Base-by-base conservation (phyloP, 2,888 invertebrate genomes). In the Melanargia galathea region DNA sequence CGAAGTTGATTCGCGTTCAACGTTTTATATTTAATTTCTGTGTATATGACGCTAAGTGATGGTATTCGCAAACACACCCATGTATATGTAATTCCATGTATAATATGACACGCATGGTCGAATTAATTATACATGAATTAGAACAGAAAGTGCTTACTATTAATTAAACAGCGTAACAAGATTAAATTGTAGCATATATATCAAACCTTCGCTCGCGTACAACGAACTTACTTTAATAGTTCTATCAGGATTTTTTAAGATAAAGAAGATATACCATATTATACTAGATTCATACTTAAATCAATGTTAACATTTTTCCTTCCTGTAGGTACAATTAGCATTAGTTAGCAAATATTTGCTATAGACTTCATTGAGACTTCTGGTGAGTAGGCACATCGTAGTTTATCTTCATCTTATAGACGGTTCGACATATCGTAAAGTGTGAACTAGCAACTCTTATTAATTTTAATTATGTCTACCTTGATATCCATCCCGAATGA, bases 41-140 rank as follows among this genome's bases (percentile, higher is more conserved):
- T 13, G 30, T 63, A 55, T 57, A 62, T 51, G 55, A 51, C 52
- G 52, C 60, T 64, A 67, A 69, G 66, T 70, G 69, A 68, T 65
- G 73, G 73, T 73, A 75, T 75, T 76, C 68, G 76, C 72, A 74
- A 76, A 58, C 82, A 81, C 83, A 69, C 83, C 81, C 79, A 71
- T 52, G 54, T 72, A 73, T 79, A 75, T 72, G 73, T 79, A 75
- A 76, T 77, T 72, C 73, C 68, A 65, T 70, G 30, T 30, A 69
- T 64, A 70, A 70, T 67, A 49, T 20, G 20, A 73, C 77, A 78
- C 78, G 77, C 79, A 78, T 3, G 30, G 30, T 30, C 30, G 60
- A 67, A 43, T 40, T 26, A 48, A 48, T 58, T 48, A 22, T 22
- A 8, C 30, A 26, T n/a, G n/a, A n/a, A n/a, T n/a, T n/a, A 45